These are phyloP conservation scores for Arctia plantaginis DNA, from an alignment of 2,888 invertebrate genomes.

Conservation along the genomic window DNA sequence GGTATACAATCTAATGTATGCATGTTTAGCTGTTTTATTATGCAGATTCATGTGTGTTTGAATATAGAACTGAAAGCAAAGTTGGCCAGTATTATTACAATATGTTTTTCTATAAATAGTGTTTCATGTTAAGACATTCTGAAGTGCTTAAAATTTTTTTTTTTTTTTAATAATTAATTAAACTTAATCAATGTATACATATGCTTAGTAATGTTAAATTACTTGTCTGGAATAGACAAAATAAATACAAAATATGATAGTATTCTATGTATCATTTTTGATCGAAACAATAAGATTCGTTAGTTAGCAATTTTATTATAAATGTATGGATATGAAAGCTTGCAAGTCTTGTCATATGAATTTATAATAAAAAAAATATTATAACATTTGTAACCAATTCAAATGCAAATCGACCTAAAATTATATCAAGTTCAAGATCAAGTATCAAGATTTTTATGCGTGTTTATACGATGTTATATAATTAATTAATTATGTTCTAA, in stretches of 20 bases:
- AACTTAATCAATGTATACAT: too few relatives aligned
- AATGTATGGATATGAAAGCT: background rate
- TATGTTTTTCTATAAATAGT: background rate
- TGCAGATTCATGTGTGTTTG: conserved; percentile 5
- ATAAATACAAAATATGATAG: too few relatives aligned
- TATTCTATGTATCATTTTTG: too few relatives aligned
- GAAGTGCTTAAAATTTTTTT: background rate
- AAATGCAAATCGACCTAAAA: background rate
- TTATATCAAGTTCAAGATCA: conserved; percentile 7
- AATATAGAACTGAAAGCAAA: background rate
- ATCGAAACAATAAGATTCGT: too few relatives aligned
- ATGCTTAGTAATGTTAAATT: too few relatives aligned
- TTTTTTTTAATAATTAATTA: too few relatives aligned
- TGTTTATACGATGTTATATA: background rate
- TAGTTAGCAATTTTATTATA: background rate
- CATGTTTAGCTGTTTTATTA: conserved; percentile 8
- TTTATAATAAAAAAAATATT: background rate
- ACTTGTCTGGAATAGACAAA: too few relatives aligned
- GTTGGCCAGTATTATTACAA: background rate
- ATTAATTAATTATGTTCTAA: background rate
- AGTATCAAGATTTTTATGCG: background rate
- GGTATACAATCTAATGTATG: conserved; percentile 19
- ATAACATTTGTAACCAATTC: background rate
- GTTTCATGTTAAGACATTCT: background rate
- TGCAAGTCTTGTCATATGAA: background rate